Percentiles rank a stretch among this genome's conserved stretches.
phyloP scores from a whole-genome alignment of 2,113 vertebrate genomes.

The Gila orcuttii region DNA sequence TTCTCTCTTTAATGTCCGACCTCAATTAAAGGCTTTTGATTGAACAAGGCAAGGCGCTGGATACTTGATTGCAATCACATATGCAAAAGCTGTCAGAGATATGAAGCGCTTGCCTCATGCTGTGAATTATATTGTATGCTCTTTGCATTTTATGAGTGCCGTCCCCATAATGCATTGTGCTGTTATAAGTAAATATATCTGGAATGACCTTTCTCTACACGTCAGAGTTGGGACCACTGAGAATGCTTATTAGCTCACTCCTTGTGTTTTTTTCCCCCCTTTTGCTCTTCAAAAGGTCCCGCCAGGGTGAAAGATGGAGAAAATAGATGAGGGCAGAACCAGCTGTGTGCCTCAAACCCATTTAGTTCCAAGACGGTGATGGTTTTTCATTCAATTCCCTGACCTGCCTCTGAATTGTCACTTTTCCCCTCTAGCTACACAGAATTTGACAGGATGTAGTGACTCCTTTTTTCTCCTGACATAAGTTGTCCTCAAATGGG shows the following conservation, averaged over 20 bases:
- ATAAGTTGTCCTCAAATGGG: background rate
- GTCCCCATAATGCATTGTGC: constrained; percentile 23
- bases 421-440: constrained; percentile 45
- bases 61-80: constrained; percentile 10
- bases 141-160: constrained; percentile 31
- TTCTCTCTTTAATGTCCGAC: background rate
- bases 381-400: constrained; percentile 43
- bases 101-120: background rate
- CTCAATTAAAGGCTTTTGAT: constrained; percentile 34
- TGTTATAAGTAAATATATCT: constrained; percentile 41
- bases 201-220: constrained; percentile 37
- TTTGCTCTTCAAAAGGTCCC: constrained; percentile 36
- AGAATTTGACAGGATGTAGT: constrained; percentile 43
- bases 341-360: constrained; percentile 46
- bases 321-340: constrained; percentile 30
- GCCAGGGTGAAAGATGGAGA: constrained; percentile 35
- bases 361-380: constrained; percentile 50
- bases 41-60: background rate
- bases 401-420: constrained; percentile 24
- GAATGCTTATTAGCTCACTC: constrained; percentile 44
- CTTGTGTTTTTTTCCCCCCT: background rate
- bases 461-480: constrained; percentile 33
- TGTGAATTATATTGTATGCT: constrained; percentile 26
- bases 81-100: constrained; percentile 9
- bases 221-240: constrained; percentile 38